Percentiles rank a stretch among this genome's conserved stretches.
Conservation (phyloP, 2,797 vertebrate genomes). For the Antennarius maculatus region DNA sequence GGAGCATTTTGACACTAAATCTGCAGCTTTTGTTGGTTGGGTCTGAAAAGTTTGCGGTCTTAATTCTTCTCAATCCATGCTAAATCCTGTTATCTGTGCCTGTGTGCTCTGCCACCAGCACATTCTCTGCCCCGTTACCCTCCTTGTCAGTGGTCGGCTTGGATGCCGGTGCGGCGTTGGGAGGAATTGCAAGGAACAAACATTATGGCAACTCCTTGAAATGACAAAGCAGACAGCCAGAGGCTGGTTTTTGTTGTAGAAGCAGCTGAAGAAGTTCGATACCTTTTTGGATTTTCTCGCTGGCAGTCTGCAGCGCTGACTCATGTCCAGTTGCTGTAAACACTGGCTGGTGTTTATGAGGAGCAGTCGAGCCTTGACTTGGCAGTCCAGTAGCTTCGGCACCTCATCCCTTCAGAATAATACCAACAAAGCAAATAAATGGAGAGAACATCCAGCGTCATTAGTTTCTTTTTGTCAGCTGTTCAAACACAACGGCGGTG, state of each 20-base stretch:
- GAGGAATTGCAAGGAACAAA: slow-evolving; percentile 21
- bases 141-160: slow-evolving; percentile 37
- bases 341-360: slow-evolving; percentile 11
- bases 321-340: slow-evolving; percentile 24
- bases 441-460: slow-evolving; percentile 1
- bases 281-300: slow-evolving; percentile 25
- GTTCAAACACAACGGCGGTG: slow-evolving; percentile 3
- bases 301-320: slow-evolving; percentile 16
- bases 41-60: slow-evolving; percentile 40
- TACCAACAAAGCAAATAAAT: slow-evolving; percentile 17
- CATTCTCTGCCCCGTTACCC: slow-evolving; percentile 42
- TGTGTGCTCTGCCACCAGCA: slow-evolving; percentile 46
- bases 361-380: slow-evolving; percentile 28
- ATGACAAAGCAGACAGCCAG: slow-evolving; percentile 33
- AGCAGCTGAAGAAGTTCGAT: slow-evolving; percentile 14
- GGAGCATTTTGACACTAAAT: slow-evolving; percentile 31
- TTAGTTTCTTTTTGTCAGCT: slow-evolving; percentile 6
- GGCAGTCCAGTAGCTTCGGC: slow-evolving; percentile 19
- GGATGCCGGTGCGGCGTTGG: slow-evolving; percentile 26
- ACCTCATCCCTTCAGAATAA: slow-evolving; percentile 28
- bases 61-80: slow-evolving; percentile 35
- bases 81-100: slow-evolving; percentile 65
- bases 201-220: slow-evolving; percentile 37
- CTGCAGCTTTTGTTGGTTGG: slow-evolving; percentile 34
- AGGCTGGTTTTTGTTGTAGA: slow-evolving; percentile 9